Evolutionary conservation across 2,797 vertebrate species (phyloP), one percentile per base, ranked within the genome.

Genomic region (Helarctos malayanus): DNA sequence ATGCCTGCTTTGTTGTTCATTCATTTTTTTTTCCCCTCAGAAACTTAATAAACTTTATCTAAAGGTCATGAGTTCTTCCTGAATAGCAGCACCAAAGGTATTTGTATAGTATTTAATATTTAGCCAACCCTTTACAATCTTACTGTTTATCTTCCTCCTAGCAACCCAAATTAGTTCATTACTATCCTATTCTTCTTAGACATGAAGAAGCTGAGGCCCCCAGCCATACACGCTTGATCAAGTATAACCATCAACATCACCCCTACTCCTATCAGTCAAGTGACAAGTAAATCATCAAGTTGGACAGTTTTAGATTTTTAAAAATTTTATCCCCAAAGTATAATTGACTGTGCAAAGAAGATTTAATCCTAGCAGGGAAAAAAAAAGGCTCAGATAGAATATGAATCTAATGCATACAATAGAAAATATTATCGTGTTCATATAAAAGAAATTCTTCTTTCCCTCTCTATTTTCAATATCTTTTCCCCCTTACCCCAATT

Each of bases 41-140:
- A 96, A 92, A 95, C 91, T 97, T 97, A 96, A 97, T 88, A 83
- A 91, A 79, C 49, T 87, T 97, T 98, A 98, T 98, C 98, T 97
- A 49, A 95, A 92, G 97, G 84, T 35, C 78, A 80, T n/a, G 38
- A 78, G 94, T 92, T 38, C 96, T 98, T 98, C 98, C 97, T 98
- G 97, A 85, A 88, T 35, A 79, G 89, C 76, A 97, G 84, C 52
- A 95, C 95, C 88, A 92, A 93, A 95, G 96, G 88, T 97, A 97
- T 98, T 98, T 98, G 96, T 85, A 95, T 41, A 98, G 78, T 68
- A 95, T 96, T 98, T 98, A 98, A 98, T 98, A 93, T 97, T 98
- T 98, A 98, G 96, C 98, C 95, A 97, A 45, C 57, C 71, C 87
- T 97, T 95, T 97, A 91, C 47, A 87, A 63, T 92, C 57, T 94